These are phyloP conservation scores for Heterocephalus glaber DNA, from an alignment of 2,113 vertebrate genomes.

Conservation along the genomic window DNA sequence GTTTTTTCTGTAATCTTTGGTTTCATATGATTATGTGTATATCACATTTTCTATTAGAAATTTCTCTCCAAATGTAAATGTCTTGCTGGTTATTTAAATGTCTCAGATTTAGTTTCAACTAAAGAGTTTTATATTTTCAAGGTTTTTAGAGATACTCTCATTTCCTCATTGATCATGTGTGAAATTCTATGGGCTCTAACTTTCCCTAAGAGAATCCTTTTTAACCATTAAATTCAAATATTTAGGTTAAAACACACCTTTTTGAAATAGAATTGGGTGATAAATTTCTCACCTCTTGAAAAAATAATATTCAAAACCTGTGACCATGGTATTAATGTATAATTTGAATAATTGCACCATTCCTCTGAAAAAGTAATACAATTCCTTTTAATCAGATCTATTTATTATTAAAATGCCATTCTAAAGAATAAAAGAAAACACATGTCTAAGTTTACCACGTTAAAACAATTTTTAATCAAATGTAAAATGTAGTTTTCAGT, in stretches of 20 bases:
- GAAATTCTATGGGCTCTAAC: background rate
- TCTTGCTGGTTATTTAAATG: background rate
- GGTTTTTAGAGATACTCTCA: background rate
- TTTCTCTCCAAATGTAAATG: background rate
- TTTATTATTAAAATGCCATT: slow-evolving; percentile 15
- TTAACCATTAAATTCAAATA: slow-evolving; percentile 39
- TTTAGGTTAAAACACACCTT: slow-evolving; percentile 26
- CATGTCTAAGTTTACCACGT: background rate
- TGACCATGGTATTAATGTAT: slow-evolving; percentile 17
- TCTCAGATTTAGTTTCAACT: background rate
- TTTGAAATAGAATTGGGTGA: slow-evolving; percentile 37
- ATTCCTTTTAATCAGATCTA: slow-evolving; percentile 12
- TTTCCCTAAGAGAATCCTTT: background rate
- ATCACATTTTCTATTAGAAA: background rate
- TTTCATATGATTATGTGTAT: background rate
- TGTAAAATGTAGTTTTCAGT: background rate
- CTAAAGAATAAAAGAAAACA: background rate
- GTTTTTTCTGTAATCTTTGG: background rate
- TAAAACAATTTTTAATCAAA: background rate
- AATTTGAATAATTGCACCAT: slow-evolving; percentile 57
- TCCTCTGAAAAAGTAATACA: background rate
- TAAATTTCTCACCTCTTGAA: background rate
- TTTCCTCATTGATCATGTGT: background rate
- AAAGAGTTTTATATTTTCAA: background rate
- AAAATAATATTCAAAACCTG: slow-evolving; percentile 58